Conservation (phyloP, 1,140 invertebrate genomes). For the Pseudomyrmex cubaensis region DNA sequence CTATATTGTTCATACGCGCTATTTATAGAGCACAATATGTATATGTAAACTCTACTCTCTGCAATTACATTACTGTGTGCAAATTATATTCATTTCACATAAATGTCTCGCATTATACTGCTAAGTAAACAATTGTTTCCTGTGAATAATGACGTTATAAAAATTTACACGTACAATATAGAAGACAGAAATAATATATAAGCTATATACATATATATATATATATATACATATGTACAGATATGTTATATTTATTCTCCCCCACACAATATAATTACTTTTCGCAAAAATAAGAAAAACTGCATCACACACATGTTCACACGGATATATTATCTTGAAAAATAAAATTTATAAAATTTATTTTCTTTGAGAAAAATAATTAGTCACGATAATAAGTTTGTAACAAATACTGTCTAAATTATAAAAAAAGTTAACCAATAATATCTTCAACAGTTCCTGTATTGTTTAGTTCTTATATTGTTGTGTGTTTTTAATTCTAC, state of each 20-base stretch:
- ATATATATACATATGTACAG: background rate
- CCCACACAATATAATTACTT: background rate
- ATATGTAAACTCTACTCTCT: constrained; percentile 3
- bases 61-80: background rate
- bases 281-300: background rate
- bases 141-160: background rate
- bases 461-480: background rate
- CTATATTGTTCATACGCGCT: constrained; percentile 17
- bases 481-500: too few species aligned
- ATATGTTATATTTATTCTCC: background rate
- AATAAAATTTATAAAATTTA: constrained; percentile 4
- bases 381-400: constrained; percentile 30
- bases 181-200: constrained; percentile 1
- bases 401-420: constrained; percentile 38
- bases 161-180: constrained; percentile 4
- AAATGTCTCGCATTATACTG: constrained; percentile 8
- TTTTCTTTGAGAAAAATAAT: background rate
- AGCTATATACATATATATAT: constrained; percentile 3
- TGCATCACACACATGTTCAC: too few species aligned
- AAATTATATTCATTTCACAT: constrained; percentile 22
- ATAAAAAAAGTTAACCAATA: background rate
- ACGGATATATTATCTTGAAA: background rate
- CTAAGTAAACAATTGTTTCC: background rate
- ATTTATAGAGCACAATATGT: constrained; percentile 1
- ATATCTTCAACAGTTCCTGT: background rate